Conservation (phyloP, 2,797 vertebrate species). For the Cephalopachus bancanus region DNA sequence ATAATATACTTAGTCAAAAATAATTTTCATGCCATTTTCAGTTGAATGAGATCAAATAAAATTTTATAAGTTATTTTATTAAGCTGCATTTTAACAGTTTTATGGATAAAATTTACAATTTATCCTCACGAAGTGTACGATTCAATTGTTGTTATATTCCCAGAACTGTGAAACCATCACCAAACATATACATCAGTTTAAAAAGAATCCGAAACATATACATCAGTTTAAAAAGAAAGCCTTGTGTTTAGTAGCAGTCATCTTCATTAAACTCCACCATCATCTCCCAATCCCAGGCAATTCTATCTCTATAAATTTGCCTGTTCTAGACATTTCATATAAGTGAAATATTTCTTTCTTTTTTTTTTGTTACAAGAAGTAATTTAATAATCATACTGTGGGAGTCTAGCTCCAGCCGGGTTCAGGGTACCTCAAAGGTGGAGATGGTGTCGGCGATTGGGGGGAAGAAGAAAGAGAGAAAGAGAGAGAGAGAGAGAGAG, state of each 20-base stretch:
- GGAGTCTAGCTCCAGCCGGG: too few relatives aligned
- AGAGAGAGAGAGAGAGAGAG: too few relatives aligned
- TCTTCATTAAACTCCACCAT: not conserved
- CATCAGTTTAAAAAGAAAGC: not conserved
- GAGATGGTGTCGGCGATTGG: too few relatives aligned
- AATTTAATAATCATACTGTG: too few relatives aligned
- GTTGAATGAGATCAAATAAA: not conserved
- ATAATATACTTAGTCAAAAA: not conserved
- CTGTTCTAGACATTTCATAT: not conserved
- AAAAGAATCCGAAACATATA: not conserved
- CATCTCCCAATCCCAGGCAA: not conserved
- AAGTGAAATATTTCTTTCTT: not conserved
- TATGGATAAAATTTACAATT: not conserved
- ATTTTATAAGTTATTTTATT: not conserved
- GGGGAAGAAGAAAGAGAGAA: too few relatives aligned
- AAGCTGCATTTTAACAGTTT: not conserved
- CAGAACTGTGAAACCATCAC: not conserved
- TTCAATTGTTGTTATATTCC: not conserved
- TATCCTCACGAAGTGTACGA: not conserved
- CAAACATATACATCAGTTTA: not conserved
- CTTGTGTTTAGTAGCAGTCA: not conserved
- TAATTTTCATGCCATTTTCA: not conserved
- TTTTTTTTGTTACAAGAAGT: too few relatives aligned
- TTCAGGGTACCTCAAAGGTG: too few relatives aligned
- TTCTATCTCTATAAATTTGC: not conserved